These are phyloP conservation scores for Macrostomum lignano DNA, from an alignment of 1,140 invertebrate genomes.

Conservation along the genomic window DNA sequence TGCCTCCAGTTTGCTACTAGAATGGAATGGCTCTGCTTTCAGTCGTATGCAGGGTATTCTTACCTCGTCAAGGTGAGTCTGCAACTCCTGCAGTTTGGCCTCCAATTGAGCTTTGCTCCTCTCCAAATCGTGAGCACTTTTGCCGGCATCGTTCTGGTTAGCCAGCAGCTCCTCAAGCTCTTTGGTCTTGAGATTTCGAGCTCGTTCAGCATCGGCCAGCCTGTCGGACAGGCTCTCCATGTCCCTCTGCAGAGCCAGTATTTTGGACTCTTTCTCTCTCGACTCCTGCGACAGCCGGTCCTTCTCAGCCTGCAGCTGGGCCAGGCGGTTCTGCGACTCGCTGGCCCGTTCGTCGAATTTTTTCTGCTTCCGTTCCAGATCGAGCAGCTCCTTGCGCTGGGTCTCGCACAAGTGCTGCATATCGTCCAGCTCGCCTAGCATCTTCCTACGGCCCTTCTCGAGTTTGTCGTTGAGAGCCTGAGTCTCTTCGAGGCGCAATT, in stretches of 20 bases:
- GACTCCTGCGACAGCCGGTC: neutral
- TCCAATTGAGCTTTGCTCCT: slow-evolving; percentile 3
- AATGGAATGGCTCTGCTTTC: too few relatives aligned
- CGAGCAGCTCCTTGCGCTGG: slow-evolving; percentile 2
- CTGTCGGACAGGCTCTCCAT: neutral
- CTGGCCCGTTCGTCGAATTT: slow-evolving; percentile 5
- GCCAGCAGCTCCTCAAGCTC: slow-evolving; percentile 2
- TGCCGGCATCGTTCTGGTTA: slow-evolving; percentile 3
- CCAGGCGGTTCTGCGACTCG: neutral
- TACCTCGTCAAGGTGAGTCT: slow-evolving; percentile 2
- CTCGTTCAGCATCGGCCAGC: slow-evolving; percentile 1
- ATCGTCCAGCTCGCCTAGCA: slow-evolving; percentile 5
- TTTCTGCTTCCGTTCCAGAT: slow-evolving; percentile 4
- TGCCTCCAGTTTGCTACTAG: too few relatives aligned
- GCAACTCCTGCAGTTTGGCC: neutral
- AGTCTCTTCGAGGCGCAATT: neutral
- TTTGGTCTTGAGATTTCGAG: neutral
- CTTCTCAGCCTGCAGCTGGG: neutral
- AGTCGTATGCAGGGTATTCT: too few relatives aligned
- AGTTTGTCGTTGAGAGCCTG: neutral
- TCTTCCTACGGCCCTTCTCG: slow-evolving; percentile 2
- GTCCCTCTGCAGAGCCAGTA: slow-evolving; percentile 1
- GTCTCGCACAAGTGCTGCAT: neutral
- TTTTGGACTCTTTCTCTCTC: slow-evolving; percentile 5
- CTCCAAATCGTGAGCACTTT: slow-evolving; percentile 5